Evolutionary conservation across 2,113 vertebrate species (phyloP), one percentile per base, ranked within the genome.

Genomic region (Sitta europaea): DNA sequence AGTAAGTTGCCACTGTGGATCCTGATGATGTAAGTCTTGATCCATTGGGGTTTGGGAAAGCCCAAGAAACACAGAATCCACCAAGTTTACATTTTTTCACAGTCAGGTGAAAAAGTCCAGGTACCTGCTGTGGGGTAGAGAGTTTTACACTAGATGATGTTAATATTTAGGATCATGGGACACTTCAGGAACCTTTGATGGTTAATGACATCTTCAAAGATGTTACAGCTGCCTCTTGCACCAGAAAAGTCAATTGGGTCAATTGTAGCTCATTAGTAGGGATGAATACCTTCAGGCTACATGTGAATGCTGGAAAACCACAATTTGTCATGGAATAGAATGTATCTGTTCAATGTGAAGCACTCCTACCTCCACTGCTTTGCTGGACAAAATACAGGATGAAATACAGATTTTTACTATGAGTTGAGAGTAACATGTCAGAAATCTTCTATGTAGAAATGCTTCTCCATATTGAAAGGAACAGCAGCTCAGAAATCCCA

Each of bases 41-140:
- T 28, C 23, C 6, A 9, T 19, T 0, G 2, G n/a, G 28, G 28
- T 0, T 63, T 33, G 22, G 22, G 6, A 22, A 63, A 47, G 14
- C 11, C 13, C 23, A 28, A 12, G 14, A 47, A 45, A 54, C 47
- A 82, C 20, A 28, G 40, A 73, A 8, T 28, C 14, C n/a, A 63
- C 18, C n/a, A 54, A 40, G 18, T 23, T 38, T 73, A 54, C 8
- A 14, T 38, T 63, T 33, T 9, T 17, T 47, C 48, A 54, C 14
- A 63, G 12, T 22, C 40, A 84, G 28, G 23, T 47, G 81, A 54
- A 54, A 54, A 54, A 47, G 28, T 19, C 19, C 14, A 38, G 23
- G 40, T 23, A 23, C 19, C 14, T 54, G 48, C 40, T 23, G 14
- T 33, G 33, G n/a, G n/a, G 19, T 18, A 28, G n/a, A 14, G n/a